Evolutionary conservation across 2,113 vertebrate species (phyloP), one percentile per base, ranked within the genome.

Genomic region (Vanacampus margaritifer): DNA sequence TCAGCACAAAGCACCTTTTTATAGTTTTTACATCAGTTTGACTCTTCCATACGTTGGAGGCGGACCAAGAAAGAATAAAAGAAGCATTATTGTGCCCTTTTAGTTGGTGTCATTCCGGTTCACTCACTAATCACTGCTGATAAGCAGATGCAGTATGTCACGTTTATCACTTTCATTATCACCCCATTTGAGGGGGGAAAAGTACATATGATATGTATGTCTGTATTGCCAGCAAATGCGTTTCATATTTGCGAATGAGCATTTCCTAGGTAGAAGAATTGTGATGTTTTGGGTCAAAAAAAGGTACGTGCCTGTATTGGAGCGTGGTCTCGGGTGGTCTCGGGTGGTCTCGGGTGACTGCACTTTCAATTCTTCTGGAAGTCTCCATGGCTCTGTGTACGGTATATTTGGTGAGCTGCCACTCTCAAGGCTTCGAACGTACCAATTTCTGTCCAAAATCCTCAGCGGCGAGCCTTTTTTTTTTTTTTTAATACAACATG

Each of bases 1-100:
- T 89, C 84, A 90, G 84, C 86, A 90, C 87, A 82, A 84, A 88
- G 86, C 88, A 90, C 89, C 88, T 91, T 89, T 81, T 80, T 81
- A 79, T 81, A 57, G 75, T 79, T 82, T 79, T 57, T n/a, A 62
- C 70, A 87, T 86, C 73, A 50, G 73, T 85, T 86, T 70, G 57
- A 74, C 51, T 73, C 23, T 79, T 72, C 72, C 8, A 24, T 74
- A 26, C 72, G 36, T 74, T 46, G 72, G 28, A 48, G 68, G 23
- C 59, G 26, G 53, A 63, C 46, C 32, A 39, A 48, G 39, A 39
- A 66, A 48, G 51, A 53, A 65, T 68, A 3, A 60, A 37, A 43
- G 17, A 65, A 70, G 69, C 59, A 71, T 79, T 58, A 32, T 64
- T 67, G 16, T 78, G 59, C 58, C 78, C 68, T 71, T 73, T 70